These are phyloP conservation scores for Anarhynchus alexandrinus DNA, from an alignment of 2,113 vertebrate species.

Conservation along the genomic window DNA sequence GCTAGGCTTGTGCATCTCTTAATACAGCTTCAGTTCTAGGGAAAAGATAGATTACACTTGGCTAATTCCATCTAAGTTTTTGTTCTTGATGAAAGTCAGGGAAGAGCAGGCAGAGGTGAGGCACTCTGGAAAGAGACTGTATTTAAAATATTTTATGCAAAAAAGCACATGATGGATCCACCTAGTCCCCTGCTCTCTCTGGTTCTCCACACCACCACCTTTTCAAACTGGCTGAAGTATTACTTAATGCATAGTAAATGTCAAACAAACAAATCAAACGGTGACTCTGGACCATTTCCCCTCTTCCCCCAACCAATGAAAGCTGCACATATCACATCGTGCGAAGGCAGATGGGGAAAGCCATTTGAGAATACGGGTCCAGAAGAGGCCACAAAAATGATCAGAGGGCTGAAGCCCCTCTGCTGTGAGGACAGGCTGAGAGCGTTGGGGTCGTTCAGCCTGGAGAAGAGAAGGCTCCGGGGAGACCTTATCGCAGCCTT, in stretches of 20 bases:
- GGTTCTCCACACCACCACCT: not conserved
- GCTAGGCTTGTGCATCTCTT: not conserved
- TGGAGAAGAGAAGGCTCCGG: too few relatives aligned
- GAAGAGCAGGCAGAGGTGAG: not conserved
- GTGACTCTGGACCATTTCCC: not conserved
- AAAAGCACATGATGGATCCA: not conserved
- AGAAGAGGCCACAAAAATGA: too few relatives aligned
- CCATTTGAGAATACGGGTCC: not conserved
- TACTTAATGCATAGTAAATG: rapidly evolving
- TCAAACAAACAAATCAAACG: not conserved
- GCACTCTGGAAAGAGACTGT: not conserved
- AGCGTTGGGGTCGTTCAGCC: too few relatives aligned
- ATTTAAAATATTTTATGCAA: not conserved
- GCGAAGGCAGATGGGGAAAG: not conserved
- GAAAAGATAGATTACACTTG: not conserved
- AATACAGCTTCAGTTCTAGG: not conserved
- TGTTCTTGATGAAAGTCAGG: not conserved
- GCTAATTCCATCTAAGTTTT: not conserved
- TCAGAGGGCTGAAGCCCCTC: too few relatives aligned
- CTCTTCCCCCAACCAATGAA: not conserved
- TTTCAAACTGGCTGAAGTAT: not conserved
- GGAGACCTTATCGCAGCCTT: too few relatives aligned
- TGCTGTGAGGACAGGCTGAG: too few relatives aligned
- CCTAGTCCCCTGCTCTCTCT: not conserved
- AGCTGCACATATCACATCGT: not conserved